Evolutionary conservation across 2,888 invertebrate genomes (phyloP).

Genomic region (Alcis repandata): DNA sequence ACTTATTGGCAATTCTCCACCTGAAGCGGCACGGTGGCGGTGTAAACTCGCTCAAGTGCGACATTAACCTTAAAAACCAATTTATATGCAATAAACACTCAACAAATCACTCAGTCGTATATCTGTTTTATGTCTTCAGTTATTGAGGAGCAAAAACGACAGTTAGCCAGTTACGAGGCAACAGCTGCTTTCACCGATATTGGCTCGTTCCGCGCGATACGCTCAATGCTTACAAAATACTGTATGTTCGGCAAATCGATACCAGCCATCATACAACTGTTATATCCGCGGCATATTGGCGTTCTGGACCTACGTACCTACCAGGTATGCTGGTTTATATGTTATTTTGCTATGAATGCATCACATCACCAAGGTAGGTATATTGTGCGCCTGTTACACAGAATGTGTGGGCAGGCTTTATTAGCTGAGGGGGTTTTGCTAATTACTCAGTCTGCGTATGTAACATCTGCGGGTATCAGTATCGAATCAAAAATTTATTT

Average conservation of each 20-base stretch:
- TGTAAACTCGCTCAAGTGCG: slow-evolving; percentile 30
- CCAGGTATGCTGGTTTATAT: neutral
- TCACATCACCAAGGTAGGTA: neutral
- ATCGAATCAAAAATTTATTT: neutral
- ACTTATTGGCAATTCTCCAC: slow-evolving; percentile 15
- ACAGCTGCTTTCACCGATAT: slow-evolving; percentile 70
- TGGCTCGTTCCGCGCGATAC: slow-evolving; percentile 62
- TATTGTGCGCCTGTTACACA: slow-evolving; percentile 8
- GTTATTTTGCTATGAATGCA: slow-evolving; percentile 18
- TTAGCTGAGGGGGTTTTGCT: slow-evolving; percentile 7
- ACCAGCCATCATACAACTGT: slow-evolving; percentile 56
- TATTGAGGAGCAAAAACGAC: slow-evolving; percentile 56
- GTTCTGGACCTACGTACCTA: slow-evolving; percentile 11
- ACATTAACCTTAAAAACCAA: slow-evolving; percentile 44
- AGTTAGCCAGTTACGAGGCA: slow-evolving; percentile 61
- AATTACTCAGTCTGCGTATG: neutral
- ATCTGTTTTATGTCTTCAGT: slow-evolving; percentile 49
- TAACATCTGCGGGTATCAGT: slow-evolving; percentile 1
- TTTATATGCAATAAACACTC: slow-evolving; percentile 49
- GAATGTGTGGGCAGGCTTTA: slow-evolving; percentile 17
- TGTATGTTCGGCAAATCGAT: slow-evolving; percentile 67
- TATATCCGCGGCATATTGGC: slow-evolving; percentile 44
- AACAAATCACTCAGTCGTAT: slow-evolving; percentile 49
- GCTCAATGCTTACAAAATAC: slow-evolving; percentile 72
- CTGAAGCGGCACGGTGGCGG: slow-evolving; percentile 12